phyloP scores from a whole-genome alignment of 1,140 invertebrate species.

The Drosophila sturtevanti region DNA sequence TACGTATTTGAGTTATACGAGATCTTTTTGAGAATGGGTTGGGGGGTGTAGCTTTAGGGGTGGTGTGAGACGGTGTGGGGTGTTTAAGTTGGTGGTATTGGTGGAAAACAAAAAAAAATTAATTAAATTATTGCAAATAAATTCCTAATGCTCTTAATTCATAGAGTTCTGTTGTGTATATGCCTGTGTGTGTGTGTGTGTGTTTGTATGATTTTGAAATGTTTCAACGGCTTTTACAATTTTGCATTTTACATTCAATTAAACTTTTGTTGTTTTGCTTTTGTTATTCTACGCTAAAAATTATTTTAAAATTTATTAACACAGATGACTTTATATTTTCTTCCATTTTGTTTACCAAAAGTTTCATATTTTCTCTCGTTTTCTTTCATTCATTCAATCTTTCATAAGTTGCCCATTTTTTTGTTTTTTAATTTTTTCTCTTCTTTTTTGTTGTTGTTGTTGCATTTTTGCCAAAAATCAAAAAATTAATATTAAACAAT shows the following conservation, averaged over 20 bases:
- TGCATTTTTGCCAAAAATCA: background rate
- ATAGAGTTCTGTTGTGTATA: conserved; percentile 11
- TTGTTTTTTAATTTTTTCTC: conserved; percentile 50
- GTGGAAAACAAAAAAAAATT: conserved; percentile 10
- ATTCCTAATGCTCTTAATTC: background rate
- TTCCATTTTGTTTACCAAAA: conserved; percentile 50
- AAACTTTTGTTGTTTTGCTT: conserved; percentile 48
- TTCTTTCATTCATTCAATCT: no score
- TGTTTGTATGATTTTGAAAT: conserved; percentile 22
- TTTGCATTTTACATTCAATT: conserved; percentile 30
- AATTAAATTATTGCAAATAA: conserved; percentile 53
- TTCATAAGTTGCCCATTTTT: no score
- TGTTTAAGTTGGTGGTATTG: background rate
- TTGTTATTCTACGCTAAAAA: conserved; percentile 73
- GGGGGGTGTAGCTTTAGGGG: background rate
- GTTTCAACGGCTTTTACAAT: conserved; percentile 9
- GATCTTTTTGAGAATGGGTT: conserved; percentile 49
- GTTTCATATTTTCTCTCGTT: conserved; percentile 33
- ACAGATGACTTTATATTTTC: conserved; percentile 82
- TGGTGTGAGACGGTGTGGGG: background rate
- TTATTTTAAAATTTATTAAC: conserved; percentile 82
- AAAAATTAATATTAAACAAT: conserved; percentile 7
- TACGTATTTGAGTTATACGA: conserved; percentile 49
- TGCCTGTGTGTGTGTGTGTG: conserved; percentile 30
- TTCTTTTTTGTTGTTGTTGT: conserved; percentile 44